Evolutionary conservation across 2,797 vertebrate genomes (phyloP), one percentile per base, ranked within the genome.

Genomic region (Mus minutoides): DNA sequence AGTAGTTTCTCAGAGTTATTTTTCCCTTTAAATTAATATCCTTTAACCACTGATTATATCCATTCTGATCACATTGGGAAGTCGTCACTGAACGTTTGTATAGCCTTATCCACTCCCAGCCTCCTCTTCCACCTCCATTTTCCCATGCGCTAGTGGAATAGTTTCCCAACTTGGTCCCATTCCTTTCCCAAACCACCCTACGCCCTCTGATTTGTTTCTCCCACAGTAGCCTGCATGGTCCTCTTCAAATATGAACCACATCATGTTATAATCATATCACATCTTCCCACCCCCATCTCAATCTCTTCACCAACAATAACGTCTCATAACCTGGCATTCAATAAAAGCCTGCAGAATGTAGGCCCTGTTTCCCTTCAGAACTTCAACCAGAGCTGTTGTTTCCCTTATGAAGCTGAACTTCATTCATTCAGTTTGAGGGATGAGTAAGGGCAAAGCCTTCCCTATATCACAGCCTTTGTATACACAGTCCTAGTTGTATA

Each of bases 21-120:
- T 46, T 96, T 92, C 71, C 22, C 46, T 84, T 94, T 95, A 96
- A 95, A 92, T 94, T 71, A 88, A 31, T 91, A 60, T 95, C 79
- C 94, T 92, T 67, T 87, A 94, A 90, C 62, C 78, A 78, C 88
- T 93, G 82, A 90, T 94, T 80, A 92, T 84, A 40, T 17, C 79
- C 54, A 49, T 90, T 94, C 82, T 80, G 91, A 85, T 90, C 64
- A 82, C 91, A 94, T 58, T 78, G 92, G 69, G 69, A 88, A 89
- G 88, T 96, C 64, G 54, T 75, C 82, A 91, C 71, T 92, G 85
- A 73, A 73, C 82, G 54, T 91, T 94, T 92, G 37, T 14, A 43
- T 0, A 69, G 83, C 6, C 56, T 40, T 76, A 26, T 64, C 67
- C 16, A 4, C 7, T 31, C 34, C 34, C 21, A 46, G 19, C 24